phyloP scores from a whole-genome alignment of 1,140 invertebrate species.

The Cylas formicarius region DNA sequence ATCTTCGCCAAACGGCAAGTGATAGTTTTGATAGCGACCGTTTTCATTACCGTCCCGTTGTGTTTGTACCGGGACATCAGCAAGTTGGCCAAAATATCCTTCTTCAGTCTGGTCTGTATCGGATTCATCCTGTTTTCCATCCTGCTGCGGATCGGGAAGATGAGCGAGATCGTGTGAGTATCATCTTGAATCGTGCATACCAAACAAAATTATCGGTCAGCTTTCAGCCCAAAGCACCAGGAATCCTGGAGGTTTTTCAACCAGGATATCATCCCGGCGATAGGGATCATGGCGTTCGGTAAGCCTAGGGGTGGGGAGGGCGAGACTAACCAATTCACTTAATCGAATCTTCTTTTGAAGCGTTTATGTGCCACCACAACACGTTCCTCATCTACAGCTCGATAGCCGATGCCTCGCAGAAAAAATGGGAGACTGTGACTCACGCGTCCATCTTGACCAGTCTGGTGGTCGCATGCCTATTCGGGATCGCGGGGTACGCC shows the following conservation, averaged over 20 bases:
- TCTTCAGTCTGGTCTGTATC: slow-evolving; percentile 70
- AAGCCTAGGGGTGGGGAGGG: slow-evolving; percentile 22
- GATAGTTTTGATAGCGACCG: slow-evolving; percentile 67
- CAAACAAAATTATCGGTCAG: neutral
- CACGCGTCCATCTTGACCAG: slow-evolving; percentile 72
- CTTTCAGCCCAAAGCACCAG: slow-evolving; percentile 55
- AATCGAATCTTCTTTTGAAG: slow-evolving; percentile 51
- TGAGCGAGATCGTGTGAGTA: slow-evolving; percentile 56
- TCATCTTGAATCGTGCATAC: neutral
- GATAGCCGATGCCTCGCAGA: slow-evolving; percentile 67
- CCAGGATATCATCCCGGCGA: slow-evolving; percentile 67
- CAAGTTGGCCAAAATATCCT: slow-evolving; percentile 69
- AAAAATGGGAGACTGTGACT: slow-evolving; percentile 75
- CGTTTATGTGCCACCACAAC: slow-evolving; percentile 90
- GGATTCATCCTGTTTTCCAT: slow-evolving; percentile 68
- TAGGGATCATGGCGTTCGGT: slow-evolving; percentile 84
- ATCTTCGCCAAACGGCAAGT: slow-evolving; percentile 64
- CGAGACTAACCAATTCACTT: too few species aligned
- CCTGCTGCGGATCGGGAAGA: slow-evolving; percentile 54
- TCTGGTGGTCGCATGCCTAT: slow-evolving; percentile 61
- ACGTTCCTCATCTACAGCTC: slow-evolving; percentile 81
- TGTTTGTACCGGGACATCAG: slow-evolving; percentile 78
- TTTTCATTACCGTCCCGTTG: slow-evolving; percentile 71
- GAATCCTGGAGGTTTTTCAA: slow-evolving; percentile 71
- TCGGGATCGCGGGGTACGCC: slow-evolving; percentile 74